A percentile compares a stretch with the other conserved stretches of the same genome.
phyloP scores from a whole-genome alignment of 2,113 vertebrate species.

The Spizaetus ornatus region DNA sequence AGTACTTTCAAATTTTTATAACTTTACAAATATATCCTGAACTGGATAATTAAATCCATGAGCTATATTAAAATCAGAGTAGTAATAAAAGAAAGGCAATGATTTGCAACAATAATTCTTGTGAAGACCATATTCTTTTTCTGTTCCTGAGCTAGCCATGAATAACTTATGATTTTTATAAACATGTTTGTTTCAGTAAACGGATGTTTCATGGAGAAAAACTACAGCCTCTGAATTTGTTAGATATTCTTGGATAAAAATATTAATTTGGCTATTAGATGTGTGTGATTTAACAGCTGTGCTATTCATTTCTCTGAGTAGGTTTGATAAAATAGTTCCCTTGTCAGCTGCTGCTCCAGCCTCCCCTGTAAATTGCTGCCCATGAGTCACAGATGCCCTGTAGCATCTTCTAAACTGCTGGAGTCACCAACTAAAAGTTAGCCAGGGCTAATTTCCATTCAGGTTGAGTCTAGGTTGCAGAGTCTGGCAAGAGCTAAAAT shows the following conservation, averaged over 20 bases:
- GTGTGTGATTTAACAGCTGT: background rate
- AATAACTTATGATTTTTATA: background rate
- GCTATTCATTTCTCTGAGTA: background rate
- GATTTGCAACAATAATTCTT: background rate
- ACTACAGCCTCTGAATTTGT: background rate
- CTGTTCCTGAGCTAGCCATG: background rate
- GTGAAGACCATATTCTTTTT: background rate
- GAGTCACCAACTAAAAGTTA: background rate
- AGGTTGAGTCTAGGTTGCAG: background rate
- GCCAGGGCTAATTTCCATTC: background rate
- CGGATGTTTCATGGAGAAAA: background rate
- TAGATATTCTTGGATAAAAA: background rate
- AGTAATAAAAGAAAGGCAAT: background rate
- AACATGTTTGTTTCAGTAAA: background rate
- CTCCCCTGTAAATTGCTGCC: background rate
- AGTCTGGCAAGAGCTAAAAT: background rate
- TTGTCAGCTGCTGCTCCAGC: background rate
- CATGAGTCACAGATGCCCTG: background rate
- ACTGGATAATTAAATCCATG: constrained; percentile 29
- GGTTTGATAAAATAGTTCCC: background rate
- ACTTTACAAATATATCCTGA: constrained; percentile 31
- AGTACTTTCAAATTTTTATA: constrained; percentile 21
- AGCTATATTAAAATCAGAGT: constrained; percentile 13
- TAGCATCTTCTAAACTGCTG: background rate
- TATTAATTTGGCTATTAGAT: background rate